Base-by-base conservation (phyloP, 2,113 vertebrate species). In the Excalfactoria chinensis region DNA sequence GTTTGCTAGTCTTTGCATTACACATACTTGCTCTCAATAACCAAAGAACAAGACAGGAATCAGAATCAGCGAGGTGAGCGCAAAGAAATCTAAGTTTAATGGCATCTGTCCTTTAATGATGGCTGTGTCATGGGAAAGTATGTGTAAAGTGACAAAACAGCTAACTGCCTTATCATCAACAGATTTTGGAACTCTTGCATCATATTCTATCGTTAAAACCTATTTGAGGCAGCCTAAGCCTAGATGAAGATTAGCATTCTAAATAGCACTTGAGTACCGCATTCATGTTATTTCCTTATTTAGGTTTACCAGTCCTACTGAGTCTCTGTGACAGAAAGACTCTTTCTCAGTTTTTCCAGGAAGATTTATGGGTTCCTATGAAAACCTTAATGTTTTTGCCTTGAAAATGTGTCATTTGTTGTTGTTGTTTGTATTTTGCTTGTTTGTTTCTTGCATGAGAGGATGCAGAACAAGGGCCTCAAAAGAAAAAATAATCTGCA, bases 221-320 rank as follows among this genome's bases (percentile, higher is more conserved):
- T 30, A 4, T 23, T 84, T 32, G 32, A 26, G 41, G 53, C 13
- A 68, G n/a, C 17, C 16, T 32, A 86, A 66, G 63, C 66, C 20
- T 22, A 40, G 43, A 26, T 10, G 30, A 5, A 49, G 28, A 40
- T 40, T 30, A 71, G 28, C 22, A 66, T 37, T 66, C 30, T 72
- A 40, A 32, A 74, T 81, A 69, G 22, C 13, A 84, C 11, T 23
- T 0, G 6, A 37, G n/a, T 9, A 26, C 16, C 26, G 34, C 4
- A 2, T 34, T 76, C 5, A 19, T 66, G 35, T 49, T 28, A 55
- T 7, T n/a, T 60, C 8, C 0, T 1, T n/a, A 19, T 10, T n/a
- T 2, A 10, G 7, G 1, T 3, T 16, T 18, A 9, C 5, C 35
- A 40, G n/a, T 34, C n/a, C 64, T 74, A 21, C 4, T 22, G 13